Evolutionary conservation across 2,888 invertebrate species (phyloP).

Genomic region (Gandaritis pyraliata): DNA sequence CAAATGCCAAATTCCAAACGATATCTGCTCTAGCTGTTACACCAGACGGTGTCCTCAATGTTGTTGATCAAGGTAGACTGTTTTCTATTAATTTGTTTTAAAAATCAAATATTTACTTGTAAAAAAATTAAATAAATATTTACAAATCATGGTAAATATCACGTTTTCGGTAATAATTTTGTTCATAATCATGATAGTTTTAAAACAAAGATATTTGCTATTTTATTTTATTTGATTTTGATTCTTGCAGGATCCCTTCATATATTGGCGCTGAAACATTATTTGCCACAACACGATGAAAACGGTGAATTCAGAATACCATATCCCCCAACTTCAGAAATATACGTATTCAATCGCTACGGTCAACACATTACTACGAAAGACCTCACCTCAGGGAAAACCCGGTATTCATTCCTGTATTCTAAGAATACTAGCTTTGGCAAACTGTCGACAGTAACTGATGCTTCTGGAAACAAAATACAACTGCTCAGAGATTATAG

Average conservation of each 20-base stretch:
- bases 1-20: slow-evolving; percentile 94
- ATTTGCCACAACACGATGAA: slow-evolving; percentile 93
- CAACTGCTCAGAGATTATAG: slow-evolving; percentile 96
- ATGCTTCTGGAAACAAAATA: slow-evolving; percentile 96
- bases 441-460: slow-evolving; percentile 95
- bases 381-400: slow-evolving; percentile 97
- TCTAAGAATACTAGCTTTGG: slow-evolving; percentile 98
- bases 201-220: too few relatives aligned
- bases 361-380: slow-evolving; percentile 98
- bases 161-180: too few relatives aligned
- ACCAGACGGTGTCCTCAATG: slow-evolving; percentile 97
- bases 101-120: too few relatives aligned
- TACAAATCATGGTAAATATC: too few relatives aligned
- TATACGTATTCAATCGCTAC: slow-evolving; percentile 96
- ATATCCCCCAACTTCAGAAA: slow-evolving; percentile 96
- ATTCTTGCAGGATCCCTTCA: slow-evolving; percentile 88
- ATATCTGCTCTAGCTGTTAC: slow-evolving; percentile 96
- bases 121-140: too few relatives aligned
- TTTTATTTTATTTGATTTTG: too few relatives aligned
- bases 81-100: too few relatives aligned
- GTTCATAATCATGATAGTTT: too few relatives aligned
- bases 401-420: slow-evolving; percentile 97
- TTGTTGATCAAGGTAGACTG: slow-evolving; percentile 93
- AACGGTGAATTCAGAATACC: slow-evolving; percentile 97
- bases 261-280: slow-evolving; percentile 93